Evolutionary conservation across 2,888 invertebrate species (phyloP).

Genomic region (Melanostoma mellinum): DNA sequence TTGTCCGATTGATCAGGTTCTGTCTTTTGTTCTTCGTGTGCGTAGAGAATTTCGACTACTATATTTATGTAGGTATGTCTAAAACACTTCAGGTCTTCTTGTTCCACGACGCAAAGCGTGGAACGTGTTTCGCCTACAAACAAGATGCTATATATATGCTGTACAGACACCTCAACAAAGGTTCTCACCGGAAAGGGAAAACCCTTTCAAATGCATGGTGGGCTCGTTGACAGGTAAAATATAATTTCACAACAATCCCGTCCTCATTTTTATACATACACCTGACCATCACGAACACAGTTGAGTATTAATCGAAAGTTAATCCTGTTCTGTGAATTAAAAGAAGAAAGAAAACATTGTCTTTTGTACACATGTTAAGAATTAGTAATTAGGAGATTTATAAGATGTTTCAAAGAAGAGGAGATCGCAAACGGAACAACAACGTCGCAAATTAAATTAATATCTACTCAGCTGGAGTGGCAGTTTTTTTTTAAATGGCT

Average conservation of each 20-base stretch:
- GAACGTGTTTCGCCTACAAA: too few relatives aligned
- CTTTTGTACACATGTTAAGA: conserved; percentile 1
- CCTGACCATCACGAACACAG: neutral
- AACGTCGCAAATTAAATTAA: too few relatives aligned
- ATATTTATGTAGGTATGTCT: too few relatives aligned
- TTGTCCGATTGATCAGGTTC: too few relatives aligned
- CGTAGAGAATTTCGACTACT: too few relatives aligned
- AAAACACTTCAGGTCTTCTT: too few relatives aligned
- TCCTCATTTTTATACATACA: neutral
- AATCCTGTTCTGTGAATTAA: neutral
- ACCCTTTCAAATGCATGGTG: neutral
- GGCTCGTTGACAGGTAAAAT: neutral
- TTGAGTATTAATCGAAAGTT: conserved; percentile 11
- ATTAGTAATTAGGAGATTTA: neutral
- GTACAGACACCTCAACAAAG: neutral
- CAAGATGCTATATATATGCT: neutral
- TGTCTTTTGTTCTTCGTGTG: too few relatives aligned
- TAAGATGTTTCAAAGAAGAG: neutral
- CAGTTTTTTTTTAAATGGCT: neutral
- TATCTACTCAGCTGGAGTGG: neutral
- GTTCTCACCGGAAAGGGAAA: conserved; percentile 17
- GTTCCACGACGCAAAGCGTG: too few relatives aligned
- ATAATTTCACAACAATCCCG: neutral
- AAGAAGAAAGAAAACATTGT: neutral
- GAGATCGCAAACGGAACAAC: neutral